Conservation (phyloP, 2,888 invertebrate genomes). For the Drosophila nr. medialis region DNA sequence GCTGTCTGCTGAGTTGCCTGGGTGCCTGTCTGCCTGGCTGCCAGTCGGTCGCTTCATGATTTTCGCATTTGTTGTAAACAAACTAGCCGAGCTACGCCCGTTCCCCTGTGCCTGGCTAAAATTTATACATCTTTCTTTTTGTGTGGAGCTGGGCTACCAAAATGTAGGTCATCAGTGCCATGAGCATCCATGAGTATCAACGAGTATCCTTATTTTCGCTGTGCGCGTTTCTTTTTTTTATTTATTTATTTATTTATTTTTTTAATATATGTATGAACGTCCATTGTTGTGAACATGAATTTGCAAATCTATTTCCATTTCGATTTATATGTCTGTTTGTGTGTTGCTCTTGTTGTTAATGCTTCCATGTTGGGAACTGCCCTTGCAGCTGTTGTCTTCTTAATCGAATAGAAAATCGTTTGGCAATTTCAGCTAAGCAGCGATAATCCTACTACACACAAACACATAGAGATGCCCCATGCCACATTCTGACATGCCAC, state of each 20-base stretch:
- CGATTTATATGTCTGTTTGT: constrained; percentile 47
- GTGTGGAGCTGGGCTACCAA: constrained; percentile 21
- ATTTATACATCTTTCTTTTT: constrained; percentile 42
- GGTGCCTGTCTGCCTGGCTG: constrained; percentile 10
- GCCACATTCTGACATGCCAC: constrained; percentile 20
- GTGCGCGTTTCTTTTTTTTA: constrained; percentile 7
- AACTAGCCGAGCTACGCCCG: constrained; percentile 47
- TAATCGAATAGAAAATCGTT: constrained; percentile 77
- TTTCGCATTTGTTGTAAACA: constrained; percentile 65
- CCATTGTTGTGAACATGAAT: constrained; percentile 73
- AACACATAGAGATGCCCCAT: constrained; percentile 2
- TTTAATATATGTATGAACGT: constrained; percentile 33
- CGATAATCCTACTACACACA: constrained; percentile 35
- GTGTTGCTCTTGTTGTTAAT: constrained; percentile 41
- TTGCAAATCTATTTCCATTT: constrained; percentile 76
- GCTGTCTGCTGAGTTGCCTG: constrained; percentile 4
- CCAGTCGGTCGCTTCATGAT: constrained; percentile 46
- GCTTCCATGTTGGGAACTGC: constrained; percentile 27
- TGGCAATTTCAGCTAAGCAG: constrained; percentile 72
- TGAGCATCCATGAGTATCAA: constrained; percentile 44
- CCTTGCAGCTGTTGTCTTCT: constrained; percentile 56
- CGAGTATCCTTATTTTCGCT: constrained; percentile 43
- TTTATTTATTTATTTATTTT: constrained; percentile 11
- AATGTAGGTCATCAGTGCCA: constrained; percentile 71
- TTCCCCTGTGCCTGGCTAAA: constrained; percentile 19